Conservation (phyloP, 2,797 vertebrate species). For the Adelosebastes latens region DNA sequence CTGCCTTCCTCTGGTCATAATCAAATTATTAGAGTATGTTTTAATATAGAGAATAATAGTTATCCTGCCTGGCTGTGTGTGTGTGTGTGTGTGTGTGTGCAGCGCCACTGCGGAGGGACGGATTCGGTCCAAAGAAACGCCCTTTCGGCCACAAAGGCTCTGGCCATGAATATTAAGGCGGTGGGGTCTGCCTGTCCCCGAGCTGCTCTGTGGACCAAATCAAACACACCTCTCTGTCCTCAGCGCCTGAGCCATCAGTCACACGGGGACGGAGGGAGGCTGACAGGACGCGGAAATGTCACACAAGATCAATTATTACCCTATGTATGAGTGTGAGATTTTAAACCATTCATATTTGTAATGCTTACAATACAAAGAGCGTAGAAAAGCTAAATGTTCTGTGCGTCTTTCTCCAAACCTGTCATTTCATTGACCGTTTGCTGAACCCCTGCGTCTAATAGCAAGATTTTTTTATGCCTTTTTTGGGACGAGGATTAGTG, state of each 20-base stretch:
- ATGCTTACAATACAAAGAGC: neutral
- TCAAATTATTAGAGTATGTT: neutral
- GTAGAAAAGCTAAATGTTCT: neutral
- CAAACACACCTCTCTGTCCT: conserved; percentile 52
- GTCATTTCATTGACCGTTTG: neutral
- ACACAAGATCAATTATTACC: conserved; percentile 8
- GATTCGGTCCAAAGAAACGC: conserved; percentile 24
- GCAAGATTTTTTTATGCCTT: no score
- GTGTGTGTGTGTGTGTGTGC: neutral
- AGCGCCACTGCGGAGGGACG: neutral
- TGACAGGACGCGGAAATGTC: conserved; percentile 12
- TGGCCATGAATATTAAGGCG: conserved; percentile 62
- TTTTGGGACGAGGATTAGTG: no score
- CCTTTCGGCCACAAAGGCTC: conserved; percentile 48
- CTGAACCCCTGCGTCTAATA: neutral
- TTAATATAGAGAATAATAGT: conserved; percentile 10
- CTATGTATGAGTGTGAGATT: neutral
- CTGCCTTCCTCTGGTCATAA: neutral
- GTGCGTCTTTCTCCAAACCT: neutral
- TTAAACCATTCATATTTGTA: neutral
- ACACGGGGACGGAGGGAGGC: neutral
- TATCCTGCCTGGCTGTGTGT: neutral
- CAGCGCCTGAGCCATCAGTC: conserved; percentile 1
- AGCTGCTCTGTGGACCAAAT: conserved; percentile 60
- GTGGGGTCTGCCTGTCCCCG: conserved; percentile 33